Conservation (phyloP, 2,797 vertebrate genomes). For the Eulemur albifrons region DNA sequence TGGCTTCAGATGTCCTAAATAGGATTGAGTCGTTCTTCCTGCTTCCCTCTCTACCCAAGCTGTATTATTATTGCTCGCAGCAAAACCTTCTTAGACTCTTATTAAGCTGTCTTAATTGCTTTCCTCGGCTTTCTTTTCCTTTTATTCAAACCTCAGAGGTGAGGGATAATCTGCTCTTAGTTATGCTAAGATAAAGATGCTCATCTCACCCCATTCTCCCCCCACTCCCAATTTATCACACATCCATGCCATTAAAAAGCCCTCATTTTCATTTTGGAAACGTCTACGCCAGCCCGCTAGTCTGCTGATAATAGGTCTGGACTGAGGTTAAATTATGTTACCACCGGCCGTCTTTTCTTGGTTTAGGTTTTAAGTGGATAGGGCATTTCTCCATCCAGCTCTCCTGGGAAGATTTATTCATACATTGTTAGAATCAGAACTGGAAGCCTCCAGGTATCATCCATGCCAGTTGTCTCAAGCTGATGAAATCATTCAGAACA, state of each 20-base stretch:
- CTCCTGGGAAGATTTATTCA: constrained; percentile 53
- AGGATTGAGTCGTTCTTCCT: constrained; percentile 52
- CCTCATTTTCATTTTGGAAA: constrained; percentile 4
- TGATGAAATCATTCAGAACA: constrained; percentile 54
- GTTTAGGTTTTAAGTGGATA: constrained; percentile 33
- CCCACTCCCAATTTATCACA: not conserved
- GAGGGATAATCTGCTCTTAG: constrained; percentile 68
- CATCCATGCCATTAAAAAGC: not conserved
- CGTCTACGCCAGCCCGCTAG: not conserved
- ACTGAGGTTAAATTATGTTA: constrained; percentile 38
- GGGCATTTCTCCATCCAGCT: not conserved
- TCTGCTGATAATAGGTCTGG: constrained; percentile 1
- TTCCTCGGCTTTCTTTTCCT: constrained; percentile 34
- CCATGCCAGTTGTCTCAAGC: not conserved
- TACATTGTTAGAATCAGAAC: constrained; percentile 34
- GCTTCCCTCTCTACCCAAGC: not conserved
- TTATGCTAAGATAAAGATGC: constrained; percentile 61
- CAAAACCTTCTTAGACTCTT: constrained; percentile 51
- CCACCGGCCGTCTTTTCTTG: constrained; percentile 7
- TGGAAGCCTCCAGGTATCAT: constrained; percentile 27
- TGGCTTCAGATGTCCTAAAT: constrained; percentile 70
- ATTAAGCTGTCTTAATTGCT: constrained; percentile 72
- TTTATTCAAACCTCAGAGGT: constrained; percentile 70
- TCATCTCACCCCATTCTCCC: not conserved
- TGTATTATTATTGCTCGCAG: constrained; percentile 54